Evolutionary conservation across 2,888 invertebrate species (phyloP).

Genomic region (Ophraella communa): DNA sequence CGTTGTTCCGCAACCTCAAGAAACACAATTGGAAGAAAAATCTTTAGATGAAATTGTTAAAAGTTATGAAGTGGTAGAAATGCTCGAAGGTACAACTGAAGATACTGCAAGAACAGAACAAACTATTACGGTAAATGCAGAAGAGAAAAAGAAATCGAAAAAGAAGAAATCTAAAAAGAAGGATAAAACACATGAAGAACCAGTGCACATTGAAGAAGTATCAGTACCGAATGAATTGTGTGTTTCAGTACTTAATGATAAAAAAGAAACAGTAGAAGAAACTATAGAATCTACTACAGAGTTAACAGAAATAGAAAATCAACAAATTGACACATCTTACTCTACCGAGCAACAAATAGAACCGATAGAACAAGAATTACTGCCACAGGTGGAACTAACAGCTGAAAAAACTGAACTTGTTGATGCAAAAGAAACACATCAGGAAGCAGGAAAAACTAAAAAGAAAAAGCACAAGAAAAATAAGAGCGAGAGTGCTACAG

Average conservation of each 20-base stretch:
- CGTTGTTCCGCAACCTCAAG: conserved; percentile 31
- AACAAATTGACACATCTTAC: not conserved
- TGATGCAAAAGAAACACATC: not conserved
- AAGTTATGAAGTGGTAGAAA: conserved; percentile 10
- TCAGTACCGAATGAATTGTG: not conserved
- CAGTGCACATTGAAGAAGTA: not conserved
- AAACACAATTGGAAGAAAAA: conserved; percentile 13
- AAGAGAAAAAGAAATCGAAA: conserved; percentile 10
- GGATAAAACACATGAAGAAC: not conserved
- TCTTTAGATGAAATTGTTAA: conserved; percentile 14
- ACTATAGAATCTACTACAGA: not conserved
- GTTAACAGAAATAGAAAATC: not conserved
- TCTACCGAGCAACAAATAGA: not conserved
- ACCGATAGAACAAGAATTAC: not conserved
- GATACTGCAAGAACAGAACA: not conserved
- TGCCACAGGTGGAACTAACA: not conserved
- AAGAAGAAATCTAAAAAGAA: conserved; percentile 10
- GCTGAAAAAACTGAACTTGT: not conserved
- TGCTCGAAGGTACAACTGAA: not conserved
- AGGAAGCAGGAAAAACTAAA: not conserved
- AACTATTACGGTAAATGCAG: not conserved
- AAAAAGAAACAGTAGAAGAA: not conserved
- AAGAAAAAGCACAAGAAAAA: conserved; percentile 5
- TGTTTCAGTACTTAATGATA: not conserved
- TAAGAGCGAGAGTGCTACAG: not conserved